Evolutionary conservation across 1,140 invertebrate species (phyloP).

Genomic region (Penaeus vannamei): DNA sequence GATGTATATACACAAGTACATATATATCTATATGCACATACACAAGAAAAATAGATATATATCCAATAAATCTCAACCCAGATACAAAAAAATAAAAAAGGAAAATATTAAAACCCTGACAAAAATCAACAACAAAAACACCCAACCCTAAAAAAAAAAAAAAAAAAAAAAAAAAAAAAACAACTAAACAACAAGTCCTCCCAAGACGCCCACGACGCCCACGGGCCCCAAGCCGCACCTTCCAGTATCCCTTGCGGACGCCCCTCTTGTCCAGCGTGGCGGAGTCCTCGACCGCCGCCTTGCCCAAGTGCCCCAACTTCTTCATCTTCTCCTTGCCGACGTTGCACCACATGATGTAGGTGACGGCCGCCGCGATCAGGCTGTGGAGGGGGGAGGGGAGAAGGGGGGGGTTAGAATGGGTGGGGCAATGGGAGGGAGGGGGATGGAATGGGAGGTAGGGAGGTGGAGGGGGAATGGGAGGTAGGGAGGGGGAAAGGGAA

Average conservation of each 20-base stretch:
- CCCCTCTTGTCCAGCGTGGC: conserved; percentile 55
- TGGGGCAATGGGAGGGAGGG: background rate
- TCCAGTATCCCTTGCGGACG: conserved; percentile 66
- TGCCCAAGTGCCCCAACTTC: conserved; percentile 61
- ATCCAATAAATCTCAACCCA: too few relatives aligned
- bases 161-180: background rate
- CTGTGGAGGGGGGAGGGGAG: conserved; percentile 70
- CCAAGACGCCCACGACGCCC: background rate
- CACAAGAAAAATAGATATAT: too few relatives aligned
- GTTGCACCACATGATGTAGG: conserved; percentile 78
- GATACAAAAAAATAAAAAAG: too few relatives aligned
- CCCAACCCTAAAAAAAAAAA: too few relatives aligned
- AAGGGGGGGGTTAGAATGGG: background rate
- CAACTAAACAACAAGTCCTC: background rate
- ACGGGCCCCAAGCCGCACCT: conserved; percentile 44
- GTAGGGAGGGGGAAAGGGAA: too few relatives aligned
- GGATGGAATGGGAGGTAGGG: background rate
- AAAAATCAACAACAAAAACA: too few relatives aligned
- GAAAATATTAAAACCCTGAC: too few relatives aligned
- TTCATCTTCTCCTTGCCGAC: conserved; percentile 72
- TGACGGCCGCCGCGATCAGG: conserved; percentile 78
- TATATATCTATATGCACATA: too few relatives aligned
- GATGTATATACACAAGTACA: too few relatives aligned
- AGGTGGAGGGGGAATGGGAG: background rate
- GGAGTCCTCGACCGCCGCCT: conserved; percentile 47